Evolutionary conservation across 2,113 vertebrate species (phyloP), one percentile per base, ranked within the genome.

Genomic region (Strix uralensis): DNA sequence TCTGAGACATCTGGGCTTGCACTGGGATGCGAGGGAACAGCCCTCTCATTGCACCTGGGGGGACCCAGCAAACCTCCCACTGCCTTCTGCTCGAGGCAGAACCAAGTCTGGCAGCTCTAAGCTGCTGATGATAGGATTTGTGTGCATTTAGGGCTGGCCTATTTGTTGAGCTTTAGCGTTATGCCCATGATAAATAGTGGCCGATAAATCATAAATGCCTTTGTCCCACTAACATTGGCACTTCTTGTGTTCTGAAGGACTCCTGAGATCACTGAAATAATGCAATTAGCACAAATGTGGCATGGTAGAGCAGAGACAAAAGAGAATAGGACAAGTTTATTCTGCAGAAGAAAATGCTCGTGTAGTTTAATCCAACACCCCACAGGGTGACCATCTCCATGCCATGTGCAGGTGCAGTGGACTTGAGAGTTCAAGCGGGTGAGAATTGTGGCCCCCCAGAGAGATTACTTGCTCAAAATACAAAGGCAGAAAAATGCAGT

Each of bases 221-320:
- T 78, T 96, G 75, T 96, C 89, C 49, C 69, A 77, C 51, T 94
- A 94, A 93, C 87, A 74, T 3, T 1, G 20, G 77, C 81, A 62
- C 63, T 95, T 75, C 94, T 93, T 90, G 52, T 89, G 97, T 95
- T 82, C 94, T 30, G 6, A 46, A 70, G 87, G 51, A 55, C 82
- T 92, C 94, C 83, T 58, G 95, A 96, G 96, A 95, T 93, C 54
- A 42, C 80, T 63, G 92, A 93, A 96, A 97, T 86, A 96, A 91
- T 74, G 67, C 78, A 95, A 96, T 97, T 97, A 97, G 91, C 38
- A 91, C 79, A 86, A 93, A 95, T 54, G 58, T 88, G 84, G 58
- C 83, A 82, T 94, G 57, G 54, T 91, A 96, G 55, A 81, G 85
- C 71, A 96, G 91, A 57, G 46, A 92, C 82, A 93, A 97, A 92